Percentiles rank a stretch among this genome's conserved stretches.
phyloP scores from a whole-genome alignment of 2,113 vertebrate species.

The Phrynocephalus versicolor region DNA sequence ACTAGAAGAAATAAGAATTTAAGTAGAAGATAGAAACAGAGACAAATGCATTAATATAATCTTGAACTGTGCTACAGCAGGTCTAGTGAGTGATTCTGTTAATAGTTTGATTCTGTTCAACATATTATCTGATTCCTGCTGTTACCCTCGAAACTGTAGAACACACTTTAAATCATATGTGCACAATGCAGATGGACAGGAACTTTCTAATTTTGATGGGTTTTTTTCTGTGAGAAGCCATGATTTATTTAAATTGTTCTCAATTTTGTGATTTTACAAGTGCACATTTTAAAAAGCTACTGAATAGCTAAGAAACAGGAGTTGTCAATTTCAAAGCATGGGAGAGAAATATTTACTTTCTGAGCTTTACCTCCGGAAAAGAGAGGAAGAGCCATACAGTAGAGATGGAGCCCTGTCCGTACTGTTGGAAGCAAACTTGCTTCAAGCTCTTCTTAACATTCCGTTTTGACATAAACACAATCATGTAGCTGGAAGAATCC shows the following conservation, averaged over 20 bases:
- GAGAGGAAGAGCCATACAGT: conserved; percentile 42
- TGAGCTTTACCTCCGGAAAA: conserved; percentile 56
- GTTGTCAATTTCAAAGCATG: conserved; percentile 16
- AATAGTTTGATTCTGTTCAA: conserved; percentile 62
- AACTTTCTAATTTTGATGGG: conserved; percentile 24
- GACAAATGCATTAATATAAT: conserved; percentile 64
- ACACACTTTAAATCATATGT: conserved; percentile 60
- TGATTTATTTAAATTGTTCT: conserved; percentile 17
- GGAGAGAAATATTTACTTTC: conserved; percentile 61
- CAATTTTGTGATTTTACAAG: conserved; percentile 16
- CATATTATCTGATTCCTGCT: conserved; percentile 59
- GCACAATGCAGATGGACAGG: conserved; percentile 39
- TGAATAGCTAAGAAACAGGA: conserved; percentile 18
- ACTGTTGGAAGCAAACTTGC: conserved; percentile 52
- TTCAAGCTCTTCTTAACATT: conserved; percentile 19
- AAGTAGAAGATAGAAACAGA: conserved; percentile 41
- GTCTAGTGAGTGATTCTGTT: conserved; percentile 56
- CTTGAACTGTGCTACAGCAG: conserved; percentile 59
- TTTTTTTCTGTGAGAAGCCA: conserved; percentile 49
- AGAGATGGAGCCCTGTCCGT: conserved; percentile 33
- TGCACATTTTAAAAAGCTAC: neutral
- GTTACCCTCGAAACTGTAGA: conserved; percentile 69
- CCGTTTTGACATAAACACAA: neutral
- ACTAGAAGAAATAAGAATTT: conserved; percentile 29
- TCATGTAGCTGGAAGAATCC: neutral